Evolutionary conservation across 1,140 invertebrate species (phyloP).

Genomic region (Saxidomus purpurata): DNA sequence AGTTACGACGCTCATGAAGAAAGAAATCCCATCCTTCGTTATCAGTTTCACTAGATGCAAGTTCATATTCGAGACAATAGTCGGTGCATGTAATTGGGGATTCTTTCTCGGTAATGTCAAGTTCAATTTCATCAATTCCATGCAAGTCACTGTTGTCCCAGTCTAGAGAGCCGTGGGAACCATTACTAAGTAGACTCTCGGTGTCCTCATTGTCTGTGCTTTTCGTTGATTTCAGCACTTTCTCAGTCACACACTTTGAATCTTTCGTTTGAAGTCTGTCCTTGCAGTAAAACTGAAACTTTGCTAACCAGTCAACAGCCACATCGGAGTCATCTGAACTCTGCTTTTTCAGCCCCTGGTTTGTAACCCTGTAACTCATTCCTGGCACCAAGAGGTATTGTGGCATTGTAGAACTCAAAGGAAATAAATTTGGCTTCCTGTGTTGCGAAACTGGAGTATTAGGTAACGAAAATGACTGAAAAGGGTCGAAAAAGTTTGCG

Average conservation of each 20-base stretch:
- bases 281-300: conserved; percentile 81
- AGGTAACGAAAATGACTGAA: conserved; percentile 76
- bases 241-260: conserved; percentile 71
- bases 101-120: conserved; percentile 71
- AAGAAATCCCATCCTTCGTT: conserved; percentile 83
- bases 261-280: conserved; percentile 80
- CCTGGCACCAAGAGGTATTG: conserved; percentile 71
- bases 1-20: conserved; percentile 79
- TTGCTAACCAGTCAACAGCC: conserved; percentile 80
- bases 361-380: conserved; percentile 76
- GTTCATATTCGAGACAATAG: conserved; percentile 80
- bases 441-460: conserved; percentile 74
- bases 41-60: conserved; percentile 81
- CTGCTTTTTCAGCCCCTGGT: conserved; percentile 55
- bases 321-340: conserved; percentile 71
- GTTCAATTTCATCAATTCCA: conserved; percentile 68
- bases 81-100: conserved; percentile 79
- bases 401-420: conserved; percentile 72
- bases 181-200: conserved; percentile 69
- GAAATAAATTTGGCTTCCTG: conserved; percentile 71
- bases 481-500: conserved; percentile 80
- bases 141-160: conserved; percentile 77
- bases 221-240: conserved; percentile 52
- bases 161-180: conserved; percentile 67
- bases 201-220: conserved; percentile 72